Evolutionary conservation across 2,888 invertebrate genomes (phyloP).

Genomic region (Ennomos quercinarius): DNA sequence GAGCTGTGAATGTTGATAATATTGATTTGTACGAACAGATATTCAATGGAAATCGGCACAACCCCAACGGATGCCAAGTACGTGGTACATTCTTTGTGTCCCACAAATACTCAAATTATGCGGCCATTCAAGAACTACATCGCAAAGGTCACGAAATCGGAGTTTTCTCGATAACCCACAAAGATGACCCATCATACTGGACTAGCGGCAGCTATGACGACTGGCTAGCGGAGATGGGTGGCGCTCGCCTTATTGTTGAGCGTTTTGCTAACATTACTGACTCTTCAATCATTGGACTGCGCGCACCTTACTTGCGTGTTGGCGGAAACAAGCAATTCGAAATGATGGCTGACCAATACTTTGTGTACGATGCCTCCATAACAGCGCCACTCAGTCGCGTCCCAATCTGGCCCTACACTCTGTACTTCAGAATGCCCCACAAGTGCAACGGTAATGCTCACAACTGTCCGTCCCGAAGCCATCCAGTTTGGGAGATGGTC

Average conservation of each 20-base stretch:
- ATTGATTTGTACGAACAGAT: slow-evolving; percentile 96
- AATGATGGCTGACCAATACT: slow-evolving; percentile 98
- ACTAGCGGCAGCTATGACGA: slow-evolving; percentile 93
- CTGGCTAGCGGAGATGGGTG: slow-evolving; percentile 98
- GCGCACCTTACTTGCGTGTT: slow-evolving; percentile 95
- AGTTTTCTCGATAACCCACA: slow-evolving; percentile 96
- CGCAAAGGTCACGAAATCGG: slow-evolving; percentile 96
- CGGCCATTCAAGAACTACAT: slow-evolving; percentile 95
- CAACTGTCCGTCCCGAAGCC: slow-evolving; percentile 95
- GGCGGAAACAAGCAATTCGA: slow-evolving; percentile 98
- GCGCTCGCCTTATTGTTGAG: slow-evolving; percentile 93
- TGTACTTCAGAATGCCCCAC: slow-evolving; percentile 98
- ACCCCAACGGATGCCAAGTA: slow-evolving; percentile 95
- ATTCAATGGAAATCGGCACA: slow-evolving; percentile 93
- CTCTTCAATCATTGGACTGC: slow-evolving; percentile 94
- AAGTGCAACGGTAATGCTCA: slow-evolving; percentile 97
- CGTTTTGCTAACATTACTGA: slow-evolving; percentile 97
- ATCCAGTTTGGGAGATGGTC: slow-evolving; percentile 98
- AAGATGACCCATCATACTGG: slow-evolving; percentile 97
- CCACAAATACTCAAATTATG: slow-evolving; percentile 97
- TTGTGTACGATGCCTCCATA: slow-evolving; percentile 97
- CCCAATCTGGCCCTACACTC: slow-evolving; percentile 98
- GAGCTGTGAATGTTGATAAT: slow-evolving; percentile 96
- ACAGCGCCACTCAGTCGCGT: slow-evolving; percentile 95
- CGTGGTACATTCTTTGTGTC: slow-evolving; percentile 96